A percentile compares a stretch with the other conserved stretches of the same genome.
Conservation (phyloP, 2,888 invertebrate species). For the Chrysodeixis includens region DNA sequence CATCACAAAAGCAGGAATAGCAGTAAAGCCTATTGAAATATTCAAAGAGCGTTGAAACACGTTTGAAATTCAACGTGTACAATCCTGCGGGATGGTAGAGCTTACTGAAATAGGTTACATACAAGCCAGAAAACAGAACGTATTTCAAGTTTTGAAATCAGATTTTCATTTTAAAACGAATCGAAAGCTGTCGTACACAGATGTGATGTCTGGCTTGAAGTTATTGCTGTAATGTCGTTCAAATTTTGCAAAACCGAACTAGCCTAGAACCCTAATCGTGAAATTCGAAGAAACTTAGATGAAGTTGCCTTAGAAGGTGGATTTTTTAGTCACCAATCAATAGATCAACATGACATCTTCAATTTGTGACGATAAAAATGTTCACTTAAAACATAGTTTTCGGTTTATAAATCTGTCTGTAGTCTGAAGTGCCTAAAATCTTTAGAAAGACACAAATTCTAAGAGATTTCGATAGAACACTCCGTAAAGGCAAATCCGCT, state of each 20-base stretch:
- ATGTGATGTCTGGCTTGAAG: neutral
- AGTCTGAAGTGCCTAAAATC: neutral
- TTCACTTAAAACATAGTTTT: neutral
- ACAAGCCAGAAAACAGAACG: slow-evolving; percentile 11
- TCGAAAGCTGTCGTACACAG: neutral
- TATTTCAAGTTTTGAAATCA: neutral
- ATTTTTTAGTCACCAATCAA: too few species aligned
- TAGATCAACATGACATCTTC: neutral
- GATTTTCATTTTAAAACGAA: neutral
- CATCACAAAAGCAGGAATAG: slow-evolving; percentile 10
- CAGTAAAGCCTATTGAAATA: slow-evolving; percentile 34
- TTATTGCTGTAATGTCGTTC: neutral
- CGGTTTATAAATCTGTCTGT: neutral
- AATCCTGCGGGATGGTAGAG: slow-evolving; percentile 16
- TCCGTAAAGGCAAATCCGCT: slow-evolving; percentile 20
- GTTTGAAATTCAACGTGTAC: slow-evolving; percentile 26
- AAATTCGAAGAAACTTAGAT: too few species aligned
- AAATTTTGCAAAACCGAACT: neutral
- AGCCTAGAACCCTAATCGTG: too few species aligned
- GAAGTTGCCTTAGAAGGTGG: too few species aligned
- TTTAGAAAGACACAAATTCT: slow-evolving; percentile 24
- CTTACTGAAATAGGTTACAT: slow-evolving; percentile 9
- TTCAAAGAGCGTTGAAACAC: slow-evolving; percentile 32
- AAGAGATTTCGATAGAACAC: slow-evolving; percentile 9
- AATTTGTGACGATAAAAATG: neutral